Conservation (phyloP, 2,113 vertebrate genomes). For the Falco punctatus region DNA sequence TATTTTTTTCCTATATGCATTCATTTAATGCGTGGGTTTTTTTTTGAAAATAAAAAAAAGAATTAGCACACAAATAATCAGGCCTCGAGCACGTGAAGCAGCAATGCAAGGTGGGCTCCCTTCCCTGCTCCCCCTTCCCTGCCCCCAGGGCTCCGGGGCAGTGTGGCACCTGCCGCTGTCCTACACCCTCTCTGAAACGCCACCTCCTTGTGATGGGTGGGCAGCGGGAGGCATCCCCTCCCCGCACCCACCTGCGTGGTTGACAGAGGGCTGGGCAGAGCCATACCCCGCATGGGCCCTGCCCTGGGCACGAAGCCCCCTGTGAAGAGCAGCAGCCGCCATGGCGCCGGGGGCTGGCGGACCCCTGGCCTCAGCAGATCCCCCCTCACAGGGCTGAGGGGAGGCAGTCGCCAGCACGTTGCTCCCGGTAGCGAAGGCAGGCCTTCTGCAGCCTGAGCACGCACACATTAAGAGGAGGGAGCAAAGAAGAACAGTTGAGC, state of each 20-base stretch:
- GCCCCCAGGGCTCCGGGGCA: neutral
- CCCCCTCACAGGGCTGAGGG: neutral
- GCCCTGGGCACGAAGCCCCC: neutral
- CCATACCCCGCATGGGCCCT: neutral
- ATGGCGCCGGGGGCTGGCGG: neutral
- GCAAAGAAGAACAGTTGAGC: neutral
- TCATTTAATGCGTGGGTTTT: neutral
- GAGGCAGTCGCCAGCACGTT: neutral
- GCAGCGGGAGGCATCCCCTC: neutral
- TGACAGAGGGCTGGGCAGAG: neutral
- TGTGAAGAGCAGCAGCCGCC: neutral
- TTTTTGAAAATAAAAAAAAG: neutral
- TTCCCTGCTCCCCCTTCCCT: neutral
- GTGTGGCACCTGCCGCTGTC: accelerated
- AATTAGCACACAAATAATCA: neutral
- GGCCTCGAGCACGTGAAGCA: neutral
- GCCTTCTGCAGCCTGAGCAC: neutral
- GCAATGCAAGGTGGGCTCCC: neutral
- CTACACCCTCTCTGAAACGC: neutral
- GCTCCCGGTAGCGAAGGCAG: neutral
- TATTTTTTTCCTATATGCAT: neutral
- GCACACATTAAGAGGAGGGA: neutral
- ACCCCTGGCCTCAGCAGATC: neutral
- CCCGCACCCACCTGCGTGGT: neutral
- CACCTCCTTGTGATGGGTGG: neutral